phyloP scores from a whole-genome alignment of 2,888 invertebrate genomes.

The Gymnocheta viridis region DNA sequence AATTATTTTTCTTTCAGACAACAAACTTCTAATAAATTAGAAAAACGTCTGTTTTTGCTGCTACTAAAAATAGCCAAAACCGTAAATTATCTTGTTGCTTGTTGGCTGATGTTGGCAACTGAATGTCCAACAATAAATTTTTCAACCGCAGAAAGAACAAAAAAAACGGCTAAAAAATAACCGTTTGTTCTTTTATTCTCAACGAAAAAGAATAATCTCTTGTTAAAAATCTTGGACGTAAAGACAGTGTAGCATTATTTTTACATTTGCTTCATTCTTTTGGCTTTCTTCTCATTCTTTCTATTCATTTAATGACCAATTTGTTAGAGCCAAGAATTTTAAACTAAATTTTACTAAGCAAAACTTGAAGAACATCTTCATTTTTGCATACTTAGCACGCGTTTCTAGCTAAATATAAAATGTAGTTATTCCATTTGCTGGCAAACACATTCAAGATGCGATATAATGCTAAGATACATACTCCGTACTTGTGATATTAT shows the following conservation, averaged over 20 bases:
- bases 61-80: conserved; percentile 55
- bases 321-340: conserved; percentile 62
- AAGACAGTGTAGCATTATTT: conserved; percentile 32
- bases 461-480: conserved; percentile 26
- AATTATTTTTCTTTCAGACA: conserved; percentile 23
- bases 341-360: conserved; percentile 51
- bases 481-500: conserved; percentile 28
- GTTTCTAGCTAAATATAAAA: conserved; percentile 32
- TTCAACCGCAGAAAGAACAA: conserved; percentile 1
- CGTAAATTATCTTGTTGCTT: conserved; percentile 57
- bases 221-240: conserved; percentile 48
- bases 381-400: conserved; percentile 64
- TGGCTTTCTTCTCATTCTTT: conserved; percentile 30
- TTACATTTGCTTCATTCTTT: conserved; percentile 1
- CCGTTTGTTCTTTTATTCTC: conserved; percentile 35
- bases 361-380: conserved; percentile 66
- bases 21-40: conserved; percentile 47
- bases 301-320: conserved; percentile 57
- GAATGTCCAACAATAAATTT: conserved; percentile 57
- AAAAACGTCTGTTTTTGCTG: conserved; percentile 50
- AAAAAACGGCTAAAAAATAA: conserved; percentile 24
- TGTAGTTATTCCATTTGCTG: conserved; percentile 20
- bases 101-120: conserved; percentile 32
- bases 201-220: conserved; percentile 49
- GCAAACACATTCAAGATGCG: conserved; percentile 37